A percentile compares a stretch with the other conserved stretches of the same genome.
Evolutionary conservation across 1,140 invertebrate genomes (phyloP).

Genomic region (Diabrotica undecimpunctata): DNA sequence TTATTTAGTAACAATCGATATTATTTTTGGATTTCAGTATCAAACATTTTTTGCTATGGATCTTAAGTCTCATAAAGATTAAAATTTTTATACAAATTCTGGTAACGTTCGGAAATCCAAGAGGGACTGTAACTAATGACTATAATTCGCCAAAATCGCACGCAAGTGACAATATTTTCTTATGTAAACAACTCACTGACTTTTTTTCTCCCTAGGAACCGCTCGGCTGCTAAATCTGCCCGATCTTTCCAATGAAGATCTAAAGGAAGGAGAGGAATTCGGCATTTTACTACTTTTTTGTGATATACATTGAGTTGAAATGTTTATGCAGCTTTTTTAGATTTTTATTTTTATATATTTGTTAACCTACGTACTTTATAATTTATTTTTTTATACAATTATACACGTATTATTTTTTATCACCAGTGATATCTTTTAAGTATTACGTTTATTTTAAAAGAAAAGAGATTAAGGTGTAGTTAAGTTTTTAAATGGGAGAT

Average conservation of each 20-base stretch:
- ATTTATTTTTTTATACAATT: constrained; percentile 12
- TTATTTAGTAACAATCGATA: background rate
- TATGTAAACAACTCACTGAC: background rate
- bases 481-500: no score
- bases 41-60: background rate
- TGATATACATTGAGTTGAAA: constrained; percentile 12
- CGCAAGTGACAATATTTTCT: background rate
- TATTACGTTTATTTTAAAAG: background rate
- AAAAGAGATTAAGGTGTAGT: no score
- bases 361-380: constrained; percentile 1
- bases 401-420: constrained; percentile 6
- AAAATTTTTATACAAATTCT: background rate
- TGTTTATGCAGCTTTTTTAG: constrained; percentile 10
- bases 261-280: background rate
- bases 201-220: background rate
- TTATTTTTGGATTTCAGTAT: background rate
- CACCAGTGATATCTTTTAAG: background rate
- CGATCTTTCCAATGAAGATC: background rate
- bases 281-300: constrained; percentile 9
- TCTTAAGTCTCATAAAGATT: background rate
- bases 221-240: background rate
- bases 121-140: background rate
- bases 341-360: constrained; percentile 15
- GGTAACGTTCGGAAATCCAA: background rate
- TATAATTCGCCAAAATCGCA: background rate